These are phyloP conservation scores for Telmatherina bonti DNA, from an alignment of 2,797 vertebrate species.

Conservation along the genomic window DNA sequence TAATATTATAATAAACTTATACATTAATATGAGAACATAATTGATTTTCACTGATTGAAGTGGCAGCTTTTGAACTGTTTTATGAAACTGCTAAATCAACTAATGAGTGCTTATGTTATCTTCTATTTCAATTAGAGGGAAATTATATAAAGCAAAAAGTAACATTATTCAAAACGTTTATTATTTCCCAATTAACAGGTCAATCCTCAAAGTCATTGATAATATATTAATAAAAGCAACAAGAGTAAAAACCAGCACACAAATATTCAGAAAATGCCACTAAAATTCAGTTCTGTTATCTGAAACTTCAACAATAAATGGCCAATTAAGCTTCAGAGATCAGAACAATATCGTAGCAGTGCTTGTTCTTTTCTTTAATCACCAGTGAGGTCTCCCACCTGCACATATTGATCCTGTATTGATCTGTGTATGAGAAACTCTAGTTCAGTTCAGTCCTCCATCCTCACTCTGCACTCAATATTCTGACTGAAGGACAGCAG, in stretches of 20 bases:
- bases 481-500: constrained; percentile 57
- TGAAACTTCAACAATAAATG: constrained; percentile 53
- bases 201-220: background rate
- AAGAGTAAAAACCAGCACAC: background rate
- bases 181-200: background rate
- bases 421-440: constrained; percentile 79
- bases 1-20: background rate
- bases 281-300: constrained; percentile 21
- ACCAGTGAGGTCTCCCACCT: constrained; percentile 75
- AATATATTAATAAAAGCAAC: background rate
- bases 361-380: constrained; percentile 68
- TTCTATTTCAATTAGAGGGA: background rate
- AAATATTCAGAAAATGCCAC: constrained; percentile 14
- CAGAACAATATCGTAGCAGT: constrained; percentile 45
- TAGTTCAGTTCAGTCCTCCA: constrained; percentile 61
- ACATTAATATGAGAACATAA: background rate
- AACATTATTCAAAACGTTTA: background rate
- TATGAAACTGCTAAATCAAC: background rate
- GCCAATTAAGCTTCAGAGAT: constrained; percentile 63
- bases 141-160: background rate
- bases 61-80: background rate
- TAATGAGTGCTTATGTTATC: background rate
- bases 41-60: background rate
- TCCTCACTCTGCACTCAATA: constrained; percentile 68
- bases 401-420: constrained; percentile 78